phyloP scores from a whole-genome alignment of 2,888 invertebrate genomes.

The Nomada ferruginata region DNA sequence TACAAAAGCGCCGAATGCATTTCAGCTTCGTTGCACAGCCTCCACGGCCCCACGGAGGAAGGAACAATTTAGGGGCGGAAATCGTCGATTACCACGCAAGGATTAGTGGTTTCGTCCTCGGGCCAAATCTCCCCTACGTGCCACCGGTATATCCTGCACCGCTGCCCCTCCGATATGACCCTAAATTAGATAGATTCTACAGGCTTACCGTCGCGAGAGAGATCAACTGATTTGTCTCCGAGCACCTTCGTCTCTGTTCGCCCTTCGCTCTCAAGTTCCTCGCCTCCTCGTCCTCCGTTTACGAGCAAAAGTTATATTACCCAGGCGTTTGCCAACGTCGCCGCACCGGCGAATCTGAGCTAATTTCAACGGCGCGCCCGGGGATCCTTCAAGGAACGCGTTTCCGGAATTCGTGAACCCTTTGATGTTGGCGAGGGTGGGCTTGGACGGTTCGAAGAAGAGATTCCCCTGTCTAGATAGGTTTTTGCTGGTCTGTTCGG shows the following conservation, averaged over 20 bases:
- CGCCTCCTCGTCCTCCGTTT: constrained; percentile 10
- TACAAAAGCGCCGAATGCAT: constrained; percentile 63
- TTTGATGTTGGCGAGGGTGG: constrained; percentile 12
- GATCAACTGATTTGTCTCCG: constrained; percentile 62
- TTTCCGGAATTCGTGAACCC: constrained; percentile 25
- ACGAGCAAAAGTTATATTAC: constrained; percentile 49
- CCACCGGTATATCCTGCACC: constrained; percentile 61
- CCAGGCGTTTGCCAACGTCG: constrained; percentile 28
- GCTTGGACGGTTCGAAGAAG: neutral
- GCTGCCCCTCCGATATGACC: constrained; percentile 62
- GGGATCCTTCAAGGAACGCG: constrained; percentile 6
- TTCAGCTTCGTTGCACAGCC: constrained; percentile 57
- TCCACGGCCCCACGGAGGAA: constrained; percentile 25
- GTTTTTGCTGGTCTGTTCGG: neutral
- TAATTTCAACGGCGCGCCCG: constrained; percentile 38
- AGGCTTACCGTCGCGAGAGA: constrained; percentile 60
- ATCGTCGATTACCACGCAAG: constrained; percentile 78
- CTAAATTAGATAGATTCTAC: constrained; percentile 68
- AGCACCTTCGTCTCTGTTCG: constrained; percentile 23
- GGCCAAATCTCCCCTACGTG: constrained; percentile 68
- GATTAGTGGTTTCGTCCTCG: constrained; percentile 76
- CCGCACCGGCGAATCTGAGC: constrained; percentile 25
- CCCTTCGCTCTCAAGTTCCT: too few relatives aligned
- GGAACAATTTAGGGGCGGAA: constrained; percentile 74
- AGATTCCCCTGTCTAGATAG: constrained; percentile 7